Evolutionary conservation across 2,113 vertebrate genomes (phyloP), one percentile per base, ranked within the genome.

Genomic region (Laticauda colubrina): DNA sequence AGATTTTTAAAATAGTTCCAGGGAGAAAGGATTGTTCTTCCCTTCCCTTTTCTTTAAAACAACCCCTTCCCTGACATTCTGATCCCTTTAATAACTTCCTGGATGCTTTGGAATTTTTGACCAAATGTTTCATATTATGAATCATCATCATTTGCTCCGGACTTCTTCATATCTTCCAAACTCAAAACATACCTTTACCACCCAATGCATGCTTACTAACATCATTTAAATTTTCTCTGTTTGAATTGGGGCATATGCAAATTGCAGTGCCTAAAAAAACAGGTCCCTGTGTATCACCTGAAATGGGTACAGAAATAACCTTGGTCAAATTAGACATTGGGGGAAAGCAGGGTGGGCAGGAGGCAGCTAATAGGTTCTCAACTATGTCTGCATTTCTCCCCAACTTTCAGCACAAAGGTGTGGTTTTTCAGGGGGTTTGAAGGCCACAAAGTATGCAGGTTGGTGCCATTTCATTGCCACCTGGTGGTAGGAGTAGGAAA

Each of bases 401-500:
- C 43, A 0, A 3, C 14, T 94, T 92, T 93, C 59, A 18, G 57
- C 94, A 92, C 51, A 94, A 69, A 94, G 56, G 81, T 90, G 55
- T 64, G 75, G n/a, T 29, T 90, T 34, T 39, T 93, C 21, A 57
- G 23, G 57, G 23, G 57, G 7, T 4, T 95, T 69, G 54, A 6
- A 89, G 48, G 39, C 45, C 0, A 9, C 21, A 7, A 88, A 86
- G 90, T 92, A 94, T 93, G 95, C 90, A 86, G 90, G 94, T 96
- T 95, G 95, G 94, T 96, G 97, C 97, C 97, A 95, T 96, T 24
- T 85, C 94, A 96, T 92, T 96, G 96, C 96, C 97, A 97, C 92
- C 96, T 97, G 96, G 97, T 95, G 97, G 94, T 96, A 94, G 15
- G 93, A 96, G 86, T 2, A 21, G 24, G 96, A 93, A 24, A 89